Evolutionary conservation across 2,888 invertebrate species (phyloP), one percentile per base, ranked within the genome.

Genomic region (Iselma pallidipennis): DNA sequence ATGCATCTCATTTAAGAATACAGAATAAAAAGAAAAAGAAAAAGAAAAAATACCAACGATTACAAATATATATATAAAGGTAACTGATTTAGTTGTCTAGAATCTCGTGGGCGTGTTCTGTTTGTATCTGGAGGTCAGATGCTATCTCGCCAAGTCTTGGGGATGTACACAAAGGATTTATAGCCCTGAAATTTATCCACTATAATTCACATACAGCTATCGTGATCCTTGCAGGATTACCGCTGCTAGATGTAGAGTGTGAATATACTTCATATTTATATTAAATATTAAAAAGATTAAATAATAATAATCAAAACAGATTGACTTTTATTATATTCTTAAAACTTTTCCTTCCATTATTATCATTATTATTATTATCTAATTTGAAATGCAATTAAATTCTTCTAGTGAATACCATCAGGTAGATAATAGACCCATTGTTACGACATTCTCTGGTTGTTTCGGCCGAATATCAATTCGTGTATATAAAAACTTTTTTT

Each of bases 51-150:
- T 31, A 52, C 33, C n/a, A 42, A 19, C 21, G 42, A 19, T 21
- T 42, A 42, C 16, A 37, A 37, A 37, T 59, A 63, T 72, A 73
- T n/a, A n/a, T 73, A 75, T 71, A 74, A 72, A 73, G 72, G 73
- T 77, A 78, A 79, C 78, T 81, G 81, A 81, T 81, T 81, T 81
- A 81, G 81, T 80, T 80, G 81, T 81, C 80, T 81, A 79, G 81
- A 75, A 74, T 73, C 73, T 77, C 75, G 80, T 81, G 79, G 81
- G 81, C 81, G 80, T 79, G 76, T 78, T 74, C 77, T 80, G 80
- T 80, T 80, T 78, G 80, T 80, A 79, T 80, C 76, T 76, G 70
- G 76, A 75, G 77, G 77, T 77, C 76, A 77, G 77, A 77, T 77
- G 67, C 59, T 75, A 76, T 76, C 76, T 71, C 61, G 67, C 70